Base-by-base conservation (phyloP, 2,797 vertebrate species). In the Peromyscus melanophrys region DNA sequence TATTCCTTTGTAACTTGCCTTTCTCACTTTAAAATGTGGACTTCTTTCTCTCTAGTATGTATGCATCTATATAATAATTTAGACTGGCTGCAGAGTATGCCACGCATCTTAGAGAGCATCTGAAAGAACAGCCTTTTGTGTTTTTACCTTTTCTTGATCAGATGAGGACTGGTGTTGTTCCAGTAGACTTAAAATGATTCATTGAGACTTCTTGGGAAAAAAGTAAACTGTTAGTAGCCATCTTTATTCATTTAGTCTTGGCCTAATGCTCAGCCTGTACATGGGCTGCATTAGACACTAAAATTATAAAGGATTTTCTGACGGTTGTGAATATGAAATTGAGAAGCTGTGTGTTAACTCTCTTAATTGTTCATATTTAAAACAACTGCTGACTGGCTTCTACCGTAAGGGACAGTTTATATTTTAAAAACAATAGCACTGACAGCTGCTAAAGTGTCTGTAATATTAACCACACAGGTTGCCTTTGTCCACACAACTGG, bases 391-490 rank as follows among this genome's bases (percentile, higher is more conserved):
- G 84, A 76, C 83, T 96, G 75, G 63, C 69, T 96, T 80, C 84
- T 84, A 94, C 76, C 86, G 87, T 93, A 94, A 94, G 94, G 89
- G 94, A 90, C 80, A 88, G 31, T 96, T 97, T 97, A 87, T 97
- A 91, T 92, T 94, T 96, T 94, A 87, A 97, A 78, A 96, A 95
- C 94, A 96, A 93, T 96, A 83, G 57, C 91, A 67, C 82, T 84
- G n/a, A 71, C 95, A 97, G 94, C 91, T 97, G 97, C 89, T 97
- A 73, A 96, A 96, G 43, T 94, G 37, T 81, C 90, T 94, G 46
- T 88, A 80, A 95, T 94, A 94, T 94, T 97, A 97, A 78, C 87
- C 59, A 93, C 85, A 82, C 27, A 96, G 80, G 7, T 94, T 97
- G 83, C 80, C 88, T 97, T 97, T 97, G 94, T 97, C 80, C 69